Evolutionary conservation across 2,113 vertebrate genomes (phyloP).

Genomic region (Stegastes partitus): DNA sequence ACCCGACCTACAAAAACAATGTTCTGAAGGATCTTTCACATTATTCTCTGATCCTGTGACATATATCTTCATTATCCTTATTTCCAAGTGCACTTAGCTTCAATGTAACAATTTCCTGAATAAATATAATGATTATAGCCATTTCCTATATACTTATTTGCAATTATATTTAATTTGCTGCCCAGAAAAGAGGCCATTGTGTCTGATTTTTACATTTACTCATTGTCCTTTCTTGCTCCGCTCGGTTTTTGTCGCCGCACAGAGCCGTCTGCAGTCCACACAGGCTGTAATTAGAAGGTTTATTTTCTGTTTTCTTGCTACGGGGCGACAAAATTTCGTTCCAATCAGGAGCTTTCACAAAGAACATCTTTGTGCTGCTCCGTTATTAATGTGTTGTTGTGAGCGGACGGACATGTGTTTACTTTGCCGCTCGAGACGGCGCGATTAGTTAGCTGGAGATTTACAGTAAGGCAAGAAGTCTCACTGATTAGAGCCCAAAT

Average conservation of each 20-base stretch:
- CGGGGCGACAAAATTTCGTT: constrained; percentile 5
- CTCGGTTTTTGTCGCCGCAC: constrained; percentile 31
- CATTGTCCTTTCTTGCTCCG: constrained; percentile 28
- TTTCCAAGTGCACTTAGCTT: constrained; percentile 58
- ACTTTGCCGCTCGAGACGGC: constrained; percentile 35
- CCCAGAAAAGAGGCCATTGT: constrained; percentile 62
- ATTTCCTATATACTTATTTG: constrained; percentile 69
- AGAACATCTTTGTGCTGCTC: constrained; percentile 37
- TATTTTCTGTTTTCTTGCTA: constrained; percentile 13
- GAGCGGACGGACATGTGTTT: constrained; percentile 39
- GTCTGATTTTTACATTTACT: constrained; percentile 57
- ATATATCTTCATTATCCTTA: constrained; percentile 72
- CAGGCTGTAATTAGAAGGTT: background rate
- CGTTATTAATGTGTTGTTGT: constrained; percentile 47
- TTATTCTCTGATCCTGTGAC: constrained; percentile 56
- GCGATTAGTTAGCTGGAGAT: constrained; percentile 54
- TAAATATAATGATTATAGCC: constrained; percentile 72
- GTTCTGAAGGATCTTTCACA: constrained; percentile 56
- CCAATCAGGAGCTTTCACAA: constrained; percentile 17
- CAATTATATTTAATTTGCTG: constrained; percentile 66
- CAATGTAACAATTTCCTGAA: constrained; percentile 61
- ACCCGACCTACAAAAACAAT: constrained; percentile 57
- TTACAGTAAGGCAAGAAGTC: constrained; percentile 52
- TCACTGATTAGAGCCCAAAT: constrained; percentile 62
- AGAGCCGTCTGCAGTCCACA: constrained; percentile 2